Percentiles rank a stretch among this genome's conserved stretches.
Evolutionary conservation across 2,888 invertebrate species (phyloP).

Genomic region (Harpalus rubripes): DNA sequence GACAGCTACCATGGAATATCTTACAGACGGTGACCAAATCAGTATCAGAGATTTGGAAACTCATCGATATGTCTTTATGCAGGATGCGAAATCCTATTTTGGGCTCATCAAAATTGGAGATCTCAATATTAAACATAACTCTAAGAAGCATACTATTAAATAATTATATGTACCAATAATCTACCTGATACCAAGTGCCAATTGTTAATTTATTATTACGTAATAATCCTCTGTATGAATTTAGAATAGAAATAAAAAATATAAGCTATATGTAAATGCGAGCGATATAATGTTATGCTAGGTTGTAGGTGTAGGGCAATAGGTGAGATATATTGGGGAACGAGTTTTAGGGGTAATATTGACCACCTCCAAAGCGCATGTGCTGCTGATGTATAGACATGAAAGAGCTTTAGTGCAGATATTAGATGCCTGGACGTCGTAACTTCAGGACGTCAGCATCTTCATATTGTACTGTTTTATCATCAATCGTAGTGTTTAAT

Average conservation of each 20-base stretch:
- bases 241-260: not conserved
- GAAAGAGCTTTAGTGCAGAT: constrained; percentile 16
- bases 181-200: constrained; percentile 13
- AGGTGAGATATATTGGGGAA: not conserved
- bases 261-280: not conserved
- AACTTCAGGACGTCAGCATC: not conserved
- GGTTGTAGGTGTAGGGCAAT: not conserved
- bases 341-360: constrained; percentile 1
- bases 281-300: not conserved
- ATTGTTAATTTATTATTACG: constrained; percentile 15
- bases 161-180: not conserved
- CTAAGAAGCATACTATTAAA: constrained; percentile 58
- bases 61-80: constrained; percentile 84
- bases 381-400: not conserved
- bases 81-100: constrained; percentile 89
- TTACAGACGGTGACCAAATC: constrained; percentile 83
- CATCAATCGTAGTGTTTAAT: not conserved
- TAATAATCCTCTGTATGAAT: constrained; percentile 6
- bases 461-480: not conserved
- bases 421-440: constrained; percentile 1
- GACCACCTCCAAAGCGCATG: constrained; percentile 5
- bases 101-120: constrained; percentile 82
- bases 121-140: constrained; percentile 71
- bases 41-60: constrained; percentile 85
- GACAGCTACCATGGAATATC: constrained; percentile 84